These are phyloP conservation scores for Argyresthia albistria DNA, from an alignment of 2,888 invertebrate genomes.

Conservation along the genomic window DNA sequence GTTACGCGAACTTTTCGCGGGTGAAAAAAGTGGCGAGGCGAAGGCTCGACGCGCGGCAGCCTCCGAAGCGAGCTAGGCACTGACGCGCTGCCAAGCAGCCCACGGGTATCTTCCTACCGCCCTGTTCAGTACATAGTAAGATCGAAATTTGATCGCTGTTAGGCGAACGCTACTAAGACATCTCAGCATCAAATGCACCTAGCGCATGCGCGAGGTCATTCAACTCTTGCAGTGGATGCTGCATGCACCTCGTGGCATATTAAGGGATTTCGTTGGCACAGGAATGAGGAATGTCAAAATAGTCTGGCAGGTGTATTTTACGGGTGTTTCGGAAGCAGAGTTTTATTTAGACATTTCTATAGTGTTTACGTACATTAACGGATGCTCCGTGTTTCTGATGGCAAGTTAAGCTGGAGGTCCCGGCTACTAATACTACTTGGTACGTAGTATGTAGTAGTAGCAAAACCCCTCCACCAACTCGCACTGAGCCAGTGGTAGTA, in stretches of 20 bases:
- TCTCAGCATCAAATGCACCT: slow-evolving; percentile 37
- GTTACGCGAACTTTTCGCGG: slow-evolving; percentile 48
- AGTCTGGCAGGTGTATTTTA: too few relatives aligned
- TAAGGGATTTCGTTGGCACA: not conserved
- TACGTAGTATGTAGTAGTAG: too few relatives aligned
- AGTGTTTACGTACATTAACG: too few relatives aligned
- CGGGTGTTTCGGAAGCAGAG: too few relatives aligned
- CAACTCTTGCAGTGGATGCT: slow-evolving; percentile 52
- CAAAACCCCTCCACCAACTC: too few relatives aligned
- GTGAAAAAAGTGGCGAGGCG: slow-evolving; percentile 16
- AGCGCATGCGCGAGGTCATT: slow-evolving; percentile 56
- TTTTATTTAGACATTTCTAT: too few relatives aligned
- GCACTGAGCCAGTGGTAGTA: too few relatives aligned
- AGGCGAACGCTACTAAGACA: slow-evolving; percentile 51
- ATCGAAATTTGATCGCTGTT: slow-evolving; percentile 56
- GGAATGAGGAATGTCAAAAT: too few relatives aligned
- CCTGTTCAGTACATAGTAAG: slow-evolving; percentile 53
- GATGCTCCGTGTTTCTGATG: too few relatives aligned
- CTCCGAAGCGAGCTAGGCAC: slow-evolving; percentile 37
- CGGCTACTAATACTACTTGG: too few relatives aligned
- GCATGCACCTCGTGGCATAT: slow-evolving; percentile 16
- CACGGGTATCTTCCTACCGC: slow-evolving; percentile 12
- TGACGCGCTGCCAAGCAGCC: slow-evolving; percentile 21
- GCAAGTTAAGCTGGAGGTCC: too few relatives aligned
- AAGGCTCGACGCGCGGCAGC: slow-evolving; percentile 28